Conservation (phyloP, 2,888 invertebrate species). For the Tricholauxania praeusta region DNA sequence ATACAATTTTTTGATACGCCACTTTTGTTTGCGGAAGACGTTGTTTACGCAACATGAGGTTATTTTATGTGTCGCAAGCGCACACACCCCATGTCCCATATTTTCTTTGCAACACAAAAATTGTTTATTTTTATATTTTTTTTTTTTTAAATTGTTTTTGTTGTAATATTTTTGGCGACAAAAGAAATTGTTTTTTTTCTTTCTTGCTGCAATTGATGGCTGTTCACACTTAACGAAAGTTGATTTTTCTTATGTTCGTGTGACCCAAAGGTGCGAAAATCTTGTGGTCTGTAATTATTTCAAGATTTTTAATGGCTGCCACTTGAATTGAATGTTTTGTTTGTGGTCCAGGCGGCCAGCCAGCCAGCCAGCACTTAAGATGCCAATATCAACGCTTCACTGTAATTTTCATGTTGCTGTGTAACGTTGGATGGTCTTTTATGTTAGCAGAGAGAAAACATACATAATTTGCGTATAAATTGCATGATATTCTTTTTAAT, state of each 20-base stretch:
- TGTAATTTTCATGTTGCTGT: no score
- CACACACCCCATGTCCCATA: background rate
- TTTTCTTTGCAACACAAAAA: background rate
- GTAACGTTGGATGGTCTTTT: no score
- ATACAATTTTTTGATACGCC: background rate
- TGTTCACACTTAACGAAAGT: conserved; percentile 61
- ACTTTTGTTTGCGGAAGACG: background rate
- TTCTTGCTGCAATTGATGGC: no score
- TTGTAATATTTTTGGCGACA: background rate
- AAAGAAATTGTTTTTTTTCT: background rate
- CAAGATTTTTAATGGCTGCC: conserved; percentile 31
- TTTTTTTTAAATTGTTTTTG: background rate
- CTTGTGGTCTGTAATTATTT: conserved; percentile 19
- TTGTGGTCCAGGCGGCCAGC: no score
- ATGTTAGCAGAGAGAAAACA: no score
- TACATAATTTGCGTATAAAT: no score
- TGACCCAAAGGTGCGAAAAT: conserved; percentile 12
- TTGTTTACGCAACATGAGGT: conserved; percentile 15
- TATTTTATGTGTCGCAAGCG: background rate
- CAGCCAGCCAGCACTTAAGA: no score
- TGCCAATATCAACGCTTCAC: no score
- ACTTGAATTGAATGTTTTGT: conserved; percentile 8
- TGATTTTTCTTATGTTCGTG: conserved; percentile 48
- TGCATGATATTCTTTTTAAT: background rate
- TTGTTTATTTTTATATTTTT: no score